Evolutionary conservation across 2,888 invertebrate species (phyloP).

Genomic region (Agriotes lineatus): DNA sequence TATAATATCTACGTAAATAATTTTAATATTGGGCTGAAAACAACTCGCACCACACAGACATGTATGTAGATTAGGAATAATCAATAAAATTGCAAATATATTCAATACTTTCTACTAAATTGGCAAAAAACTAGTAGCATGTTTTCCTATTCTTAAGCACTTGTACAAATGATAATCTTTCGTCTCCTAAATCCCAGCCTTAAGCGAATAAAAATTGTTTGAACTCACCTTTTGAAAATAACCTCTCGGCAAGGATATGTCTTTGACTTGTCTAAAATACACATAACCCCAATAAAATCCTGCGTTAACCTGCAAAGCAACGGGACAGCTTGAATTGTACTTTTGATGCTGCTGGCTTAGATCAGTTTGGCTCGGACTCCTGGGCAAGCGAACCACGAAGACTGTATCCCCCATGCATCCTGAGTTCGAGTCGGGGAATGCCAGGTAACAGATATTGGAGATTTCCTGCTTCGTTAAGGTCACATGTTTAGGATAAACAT

Average conservation of each 20-base stretch:
- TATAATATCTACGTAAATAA: no score
- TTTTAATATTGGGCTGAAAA: no score
- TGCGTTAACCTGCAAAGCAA: slow-evolving; percentile 82
- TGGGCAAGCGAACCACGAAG: slow-evolving; percentile 93
- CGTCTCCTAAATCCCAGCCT: no score
- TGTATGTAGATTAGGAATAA: no score
- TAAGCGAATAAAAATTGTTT: no score
- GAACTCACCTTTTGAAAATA: slow-evolving; percentile 93
- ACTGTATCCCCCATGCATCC: slow-evolving; percentile 99
- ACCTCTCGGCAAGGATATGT: slow-evolving; percentile 90
- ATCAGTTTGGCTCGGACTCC: slow-evolving; percentile 70
- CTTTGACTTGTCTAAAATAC: slow-evolving; percentile 97
- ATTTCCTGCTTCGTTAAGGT: slow-evolving; percentile 87
- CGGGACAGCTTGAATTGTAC: slow-evolving; percentile 84
- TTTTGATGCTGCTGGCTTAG: slow-evolving; percentile 70
- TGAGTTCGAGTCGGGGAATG: slow-evolving; percentile 99
- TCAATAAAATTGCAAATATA: no score
- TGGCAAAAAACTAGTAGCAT: no score
- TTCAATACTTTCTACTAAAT: no score
- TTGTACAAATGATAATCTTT: no score
- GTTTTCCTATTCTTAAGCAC: no score
- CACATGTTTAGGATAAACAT: slow-evolving; percentile 85
- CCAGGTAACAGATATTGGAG: slow-evolving; percentile 95
- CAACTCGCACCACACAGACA: no score
- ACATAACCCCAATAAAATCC: slow-evolving; percentile 97